Evolutionary conservation across 2,888 invertebrate genomes (phyloP).

Genomic region (Ditylenchus weischeri): DNA sequence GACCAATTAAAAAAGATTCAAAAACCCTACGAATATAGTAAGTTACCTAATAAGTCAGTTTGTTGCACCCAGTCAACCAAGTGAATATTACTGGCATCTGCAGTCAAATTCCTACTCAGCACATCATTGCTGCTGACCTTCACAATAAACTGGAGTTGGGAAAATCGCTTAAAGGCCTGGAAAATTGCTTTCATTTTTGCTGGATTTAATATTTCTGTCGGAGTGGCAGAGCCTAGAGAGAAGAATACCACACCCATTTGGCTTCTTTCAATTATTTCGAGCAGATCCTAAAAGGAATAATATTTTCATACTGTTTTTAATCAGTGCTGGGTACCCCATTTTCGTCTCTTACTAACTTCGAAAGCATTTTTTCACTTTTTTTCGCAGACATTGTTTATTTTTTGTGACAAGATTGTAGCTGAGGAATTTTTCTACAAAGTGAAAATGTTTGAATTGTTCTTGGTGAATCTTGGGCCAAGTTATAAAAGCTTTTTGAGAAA

Average conservation of each 20-base stretch:
- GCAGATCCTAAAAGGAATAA: background rate
- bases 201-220: slow-evolving; percentile 21
- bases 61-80: slow-evolving; percentile 53
- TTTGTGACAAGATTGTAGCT: no score
- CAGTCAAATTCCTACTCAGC: slow-evolving; percentile 33
- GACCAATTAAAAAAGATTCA: no score
- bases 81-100: slow-evolving; percentile 42
- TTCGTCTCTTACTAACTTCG: no score
- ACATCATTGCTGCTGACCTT: slow-evolving; percentile 42
- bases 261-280: slow-evolving; percentile 12
- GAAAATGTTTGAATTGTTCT: no score
- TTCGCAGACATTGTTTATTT: no score
- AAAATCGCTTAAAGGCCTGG: slow-evolving; percentile 31
- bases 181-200: slow-evolving; percentile 16
- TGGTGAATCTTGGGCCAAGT: no score
- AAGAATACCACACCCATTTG: slow-evolving; percentile 24
- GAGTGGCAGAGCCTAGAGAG: slow-evolving; percentile 26
- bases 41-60: slow-evolving; percentile 45
- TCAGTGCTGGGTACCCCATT: no score
- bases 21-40: background rate
- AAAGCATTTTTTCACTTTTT: no score
- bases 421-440: no score
- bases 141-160: slow-evolving; percentile 50
- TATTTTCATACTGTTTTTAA: no score
- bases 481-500: no score